A percentile compares a stretch with the other conserved stretches of the same genome.
phyloP scores from a whole-genome alignment of 2,797 vertebrate genomes.

The Halcyon smyrnensis region DNA sequence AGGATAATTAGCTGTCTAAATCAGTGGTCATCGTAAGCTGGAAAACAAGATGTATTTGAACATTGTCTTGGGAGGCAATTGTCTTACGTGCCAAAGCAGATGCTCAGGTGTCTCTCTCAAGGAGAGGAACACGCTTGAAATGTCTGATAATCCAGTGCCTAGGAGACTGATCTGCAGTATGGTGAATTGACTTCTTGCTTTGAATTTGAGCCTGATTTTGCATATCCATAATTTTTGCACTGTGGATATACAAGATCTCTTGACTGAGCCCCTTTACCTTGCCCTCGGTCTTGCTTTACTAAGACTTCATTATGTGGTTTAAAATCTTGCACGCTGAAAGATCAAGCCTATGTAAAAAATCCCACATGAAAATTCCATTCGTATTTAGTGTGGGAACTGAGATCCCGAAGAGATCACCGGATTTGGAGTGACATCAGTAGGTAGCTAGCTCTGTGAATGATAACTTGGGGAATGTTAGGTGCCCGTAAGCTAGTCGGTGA shows the following conservation, averaged over 20 bases:
- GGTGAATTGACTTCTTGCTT: not conserved
- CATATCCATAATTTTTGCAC: not conserved
- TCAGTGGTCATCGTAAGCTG: not conserved
- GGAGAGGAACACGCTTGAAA: not conserved
- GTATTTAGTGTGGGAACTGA: not conserved
- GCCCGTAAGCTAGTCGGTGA: not conserved
- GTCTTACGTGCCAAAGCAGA: not conserved
- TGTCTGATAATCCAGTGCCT: not conserved
- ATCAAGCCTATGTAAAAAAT: not conserved
- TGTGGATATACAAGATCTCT: rapidly evolving
- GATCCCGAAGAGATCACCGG: not conserved
- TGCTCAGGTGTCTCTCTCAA: not conserved
- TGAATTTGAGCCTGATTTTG: not conserved
- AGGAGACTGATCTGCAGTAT: not conserved
- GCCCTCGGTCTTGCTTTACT: not conserved
- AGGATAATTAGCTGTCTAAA: not conserved
- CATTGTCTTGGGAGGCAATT: not conserved
- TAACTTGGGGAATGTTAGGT: not conserved
- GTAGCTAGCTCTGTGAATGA: not conserved
- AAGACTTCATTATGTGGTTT: not conserved
- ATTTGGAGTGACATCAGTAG: not conserved
- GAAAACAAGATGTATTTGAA: not conserved
- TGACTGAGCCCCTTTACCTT: not conserved
- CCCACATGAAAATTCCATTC: not conserved
- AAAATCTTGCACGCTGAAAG: not conserved